These are phyloP conservation scores for Rhinophrynus dorsalis DNA, from an alignment of 2,797 vertebrate species.

Conservation along the genomic window DNA sequence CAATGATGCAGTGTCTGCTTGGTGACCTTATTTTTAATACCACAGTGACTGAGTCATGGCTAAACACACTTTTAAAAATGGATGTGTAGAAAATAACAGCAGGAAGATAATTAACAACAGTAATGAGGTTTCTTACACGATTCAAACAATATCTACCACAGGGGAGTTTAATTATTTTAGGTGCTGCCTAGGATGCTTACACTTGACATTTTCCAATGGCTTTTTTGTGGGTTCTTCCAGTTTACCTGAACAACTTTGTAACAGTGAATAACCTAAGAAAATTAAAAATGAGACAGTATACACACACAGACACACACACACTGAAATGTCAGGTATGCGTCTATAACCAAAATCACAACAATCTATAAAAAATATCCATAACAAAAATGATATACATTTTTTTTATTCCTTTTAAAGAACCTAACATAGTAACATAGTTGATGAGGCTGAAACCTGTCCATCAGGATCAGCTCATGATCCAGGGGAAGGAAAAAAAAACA, in stretches of 20 bases:
- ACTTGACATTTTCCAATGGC: slow-evolving; percentile 84
- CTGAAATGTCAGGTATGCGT: slow-evolving; percentile 20
- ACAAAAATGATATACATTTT: too few species aligned
- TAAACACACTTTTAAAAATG: slow-evolving; percentile 58
- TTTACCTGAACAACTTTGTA: slow-evolving; percentile 55
- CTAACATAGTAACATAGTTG: too few species aligned
- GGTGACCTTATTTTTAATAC: slow-evolving; percentile 49
- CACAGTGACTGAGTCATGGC: slow-evolving; percentile 50
- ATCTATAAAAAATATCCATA: too few species aligned
- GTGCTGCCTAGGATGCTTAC: slow-evolving; percentile 63
- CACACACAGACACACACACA: too few species aligned
- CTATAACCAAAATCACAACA: too few species aligned
- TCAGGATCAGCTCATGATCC: too few species aligned
- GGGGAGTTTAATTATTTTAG: slow-evolving; percentile 65
- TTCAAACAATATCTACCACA: slow-evolving; percentile 72
- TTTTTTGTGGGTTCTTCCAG: slow-evolving; percentile 63
- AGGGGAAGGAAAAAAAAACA: too few species aligned
- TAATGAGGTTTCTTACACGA: slow-evolving; percentile 79
- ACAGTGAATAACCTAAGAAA: not conserved
- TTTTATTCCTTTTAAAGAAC: too few species aligned
- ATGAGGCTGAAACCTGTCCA: too few species aligned
- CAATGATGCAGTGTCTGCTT: slow-evolving; percentile 8
- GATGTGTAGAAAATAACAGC: slow-evolving; percentile 65
- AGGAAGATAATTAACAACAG: slow-evolving; percentile 76
- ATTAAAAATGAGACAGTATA: slow-evolving; percentile 38